These are phyloP conservation scores for Myiozetetes cayanensis DNA, from an alignment of 2,113 vertebrate genomes.

Conservation along the genomic window DNA sequence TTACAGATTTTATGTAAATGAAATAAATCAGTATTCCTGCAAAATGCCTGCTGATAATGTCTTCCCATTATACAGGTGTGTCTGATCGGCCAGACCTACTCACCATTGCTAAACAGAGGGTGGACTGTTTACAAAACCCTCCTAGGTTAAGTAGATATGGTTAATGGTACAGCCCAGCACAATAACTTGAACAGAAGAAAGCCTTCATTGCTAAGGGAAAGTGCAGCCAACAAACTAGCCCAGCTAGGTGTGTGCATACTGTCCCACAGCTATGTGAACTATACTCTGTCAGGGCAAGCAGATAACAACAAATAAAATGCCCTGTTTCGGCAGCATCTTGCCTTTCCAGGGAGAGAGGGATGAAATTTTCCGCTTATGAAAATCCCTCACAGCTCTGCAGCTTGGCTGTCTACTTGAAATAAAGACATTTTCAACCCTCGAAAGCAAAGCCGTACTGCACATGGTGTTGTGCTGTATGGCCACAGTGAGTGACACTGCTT, in stretches of 20 bases:
- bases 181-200: neutral
- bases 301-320: neutral
- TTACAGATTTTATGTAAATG: neutral
- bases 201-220: neutral
- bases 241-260: neutral
- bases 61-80: neutral
- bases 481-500: neutral
- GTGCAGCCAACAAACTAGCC: neutral
- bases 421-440: conserved; percentile 53
- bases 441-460: conserved; percentile 23
- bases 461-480: neutral
- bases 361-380: neutral
- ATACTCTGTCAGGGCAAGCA: neutral
- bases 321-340: neutral
- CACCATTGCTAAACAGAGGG: neutral
- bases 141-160: neutral
- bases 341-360: neutral
- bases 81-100: neutral
- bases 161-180: neutral
- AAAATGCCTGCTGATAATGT: neutral
- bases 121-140: neutral
- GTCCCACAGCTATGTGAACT: neutral
- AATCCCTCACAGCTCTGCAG: conserved; percentile 42
- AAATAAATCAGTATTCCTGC: neutral
- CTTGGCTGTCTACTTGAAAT: conserved; percentile 44